These are phyloP conservation scores for Zapornia atra DNA, from an alignment of 2,113 vertebrate genomes.

Conservation along the genomic window DNA sequence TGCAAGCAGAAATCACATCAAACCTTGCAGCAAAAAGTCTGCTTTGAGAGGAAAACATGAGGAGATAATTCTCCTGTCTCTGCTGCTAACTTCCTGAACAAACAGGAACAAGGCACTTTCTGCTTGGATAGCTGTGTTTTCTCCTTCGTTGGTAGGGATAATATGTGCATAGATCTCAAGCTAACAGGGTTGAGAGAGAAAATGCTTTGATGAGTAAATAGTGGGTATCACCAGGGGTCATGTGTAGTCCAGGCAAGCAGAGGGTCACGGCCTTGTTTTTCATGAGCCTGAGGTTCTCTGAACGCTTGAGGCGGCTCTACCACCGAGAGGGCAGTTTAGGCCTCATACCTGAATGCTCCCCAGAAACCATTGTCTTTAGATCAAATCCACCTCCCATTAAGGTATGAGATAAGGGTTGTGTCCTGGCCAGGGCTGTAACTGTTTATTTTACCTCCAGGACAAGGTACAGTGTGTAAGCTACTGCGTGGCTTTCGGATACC, in stretches of 20 bases:
- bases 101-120: background rate
- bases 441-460: background rate
- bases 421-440: background rate
- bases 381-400: background rate
- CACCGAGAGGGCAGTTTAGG: background rate
- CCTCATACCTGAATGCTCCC: background rate
- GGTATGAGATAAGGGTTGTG: background rate
- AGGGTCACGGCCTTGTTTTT: background rate
- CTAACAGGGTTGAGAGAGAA: background rate
- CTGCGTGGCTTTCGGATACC: background rate
- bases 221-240: background rate
- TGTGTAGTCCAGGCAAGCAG: background rate
- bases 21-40: background rate
- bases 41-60: background rate
- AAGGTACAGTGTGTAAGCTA: background rate
- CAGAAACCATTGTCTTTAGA: background rate
- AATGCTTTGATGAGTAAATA: background rate
- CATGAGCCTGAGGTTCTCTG: background rate
- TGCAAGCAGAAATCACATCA: background rate
- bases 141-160: background rate
- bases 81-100: background rate
- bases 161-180: fast-evolving
- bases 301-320: background rate
- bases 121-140: background rate
- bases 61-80: background rate